phyloP scores from a whole-genome alignment of 2,113 vertebrate genomes.

The Dipodomys stephensi region DNA sequence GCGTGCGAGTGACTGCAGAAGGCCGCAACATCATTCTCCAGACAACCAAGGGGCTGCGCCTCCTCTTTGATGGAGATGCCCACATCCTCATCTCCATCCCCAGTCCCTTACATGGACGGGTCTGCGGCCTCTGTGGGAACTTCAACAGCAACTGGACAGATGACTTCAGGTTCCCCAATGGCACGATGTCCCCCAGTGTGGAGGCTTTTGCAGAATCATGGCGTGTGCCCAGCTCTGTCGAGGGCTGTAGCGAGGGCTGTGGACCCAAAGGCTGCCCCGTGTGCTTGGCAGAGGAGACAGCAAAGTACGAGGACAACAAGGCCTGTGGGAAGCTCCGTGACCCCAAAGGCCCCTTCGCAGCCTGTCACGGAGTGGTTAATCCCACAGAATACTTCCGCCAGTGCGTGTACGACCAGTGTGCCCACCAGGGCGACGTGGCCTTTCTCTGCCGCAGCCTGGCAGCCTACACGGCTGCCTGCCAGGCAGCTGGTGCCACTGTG shows the following conservation, averaged over 20 bases:
- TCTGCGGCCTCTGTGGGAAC: conserved; percentile 90
- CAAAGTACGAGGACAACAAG: not conserved
- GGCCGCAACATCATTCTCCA: conserved; percentile 83
- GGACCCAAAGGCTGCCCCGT: conserved; percentile 48
- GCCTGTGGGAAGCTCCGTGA: conserved; percentile 46
- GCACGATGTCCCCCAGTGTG: not conserved
- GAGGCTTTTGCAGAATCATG: conserved; percentile 46
- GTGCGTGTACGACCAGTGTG: conserved; percentile 82
- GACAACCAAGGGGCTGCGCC: conserved; percentile 84
- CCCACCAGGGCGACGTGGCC: conserved; percentile 56
- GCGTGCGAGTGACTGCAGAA: conserved; percentile 52
- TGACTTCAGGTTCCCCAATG: conserved; percentile 85
- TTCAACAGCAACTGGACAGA: conserved; percentile 86
- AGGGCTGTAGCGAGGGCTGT: conserved; percentile 59
- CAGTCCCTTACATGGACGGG: conserved; percentile 80
- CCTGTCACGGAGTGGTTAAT: conserved; percentile 71
- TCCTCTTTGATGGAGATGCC: conserved; percentile 84
- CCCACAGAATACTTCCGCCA: conserved; percentile 75
- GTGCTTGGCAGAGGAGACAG: conserved; percentile 60
- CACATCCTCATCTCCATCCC: conserved; percentile 85
- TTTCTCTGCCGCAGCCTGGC: conserved; percentile 76
- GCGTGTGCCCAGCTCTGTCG: not conserved
- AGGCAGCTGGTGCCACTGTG: conserved; percentile 57
- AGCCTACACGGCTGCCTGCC: conserved; percentile 77
- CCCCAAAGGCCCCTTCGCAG: conserved; percentile 58